Conservation (phyloP, 2,888 invertebrate genomes). For the Drosophila eohydei region DNA sequence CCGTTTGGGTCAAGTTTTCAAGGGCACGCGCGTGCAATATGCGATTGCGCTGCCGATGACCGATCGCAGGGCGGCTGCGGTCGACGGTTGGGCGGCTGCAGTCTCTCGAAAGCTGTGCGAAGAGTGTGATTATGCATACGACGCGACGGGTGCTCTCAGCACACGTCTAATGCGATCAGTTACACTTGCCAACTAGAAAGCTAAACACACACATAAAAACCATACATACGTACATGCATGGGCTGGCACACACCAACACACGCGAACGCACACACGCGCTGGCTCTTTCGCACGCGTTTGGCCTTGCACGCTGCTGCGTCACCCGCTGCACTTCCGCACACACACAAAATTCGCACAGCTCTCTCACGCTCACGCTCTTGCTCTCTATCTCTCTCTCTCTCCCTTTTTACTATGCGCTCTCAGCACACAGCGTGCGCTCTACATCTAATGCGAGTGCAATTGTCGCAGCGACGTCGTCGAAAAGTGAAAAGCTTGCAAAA, state of each 20-base stretch:
- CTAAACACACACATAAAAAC: conserved; percentile 22
- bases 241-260: conserved; percentile 11
- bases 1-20: conserved; percentile 74
- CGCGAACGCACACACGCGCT: conserved; percentile 27
- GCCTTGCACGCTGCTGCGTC: conserved; percentile 67
- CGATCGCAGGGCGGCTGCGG: conserved; percentile 7
- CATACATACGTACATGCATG: conserved; percentile 1
- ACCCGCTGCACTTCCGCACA: conserved; percentile 73
- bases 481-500: conserved; percentile 73
- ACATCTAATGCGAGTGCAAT: conserved; percentile 67
- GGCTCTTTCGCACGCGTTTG: conserved; percentile 68
- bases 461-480: conserved; percentile 56
- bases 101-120: conserved; percentile 17
- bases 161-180: conserved; percentile 67
- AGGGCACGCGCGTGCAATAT: conserved; percentile 73
- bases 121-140: conserved; percentile 34
- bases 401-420: conserved; percentile 4
- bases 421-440: conserved; percentile 36
- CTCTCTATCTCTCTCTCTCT: conserved; percentile 1
- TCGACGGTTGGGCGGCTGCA: conserved; percentile 16
- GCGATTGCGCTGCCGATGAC: conserved; percentile 38
- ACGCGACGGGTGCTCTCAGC: conserved; percentile 29
- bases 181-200: conserved; percentile 56
- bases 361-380: conserved; percentile 14
- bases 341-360: conserved; percentile 34